Conservation (phyloP, 2,113 vertebrate species). For the Aepyceros melampus region DNA sequence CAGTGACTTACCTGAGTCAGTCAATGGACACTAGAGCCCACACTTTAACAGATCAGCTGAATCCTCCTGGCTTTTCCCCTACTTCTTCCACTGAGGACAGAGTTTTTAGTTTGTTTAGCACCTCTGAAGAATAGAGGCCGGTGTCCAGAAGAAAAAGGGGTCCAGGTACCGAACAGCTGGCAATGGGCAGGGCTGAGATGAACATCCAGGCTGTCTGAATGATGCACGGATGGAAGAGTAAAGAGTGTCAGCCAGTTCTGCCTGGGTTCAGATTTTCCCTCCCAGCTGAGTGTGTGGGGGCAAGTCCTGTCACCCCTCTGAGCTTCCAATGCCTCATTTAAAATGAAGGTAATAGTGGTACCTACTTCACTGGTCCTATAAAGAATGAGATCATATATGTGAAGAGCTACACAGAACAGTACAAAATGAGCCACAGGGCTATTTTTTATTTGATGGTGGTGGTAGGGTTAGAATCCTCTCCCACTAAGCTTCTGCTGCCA, state of each 20-base stretch:
- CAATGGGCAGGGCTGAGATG: not conserved
- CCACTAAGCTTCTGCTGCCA: not conserved
- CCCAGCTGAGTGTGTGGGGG: not conserved
- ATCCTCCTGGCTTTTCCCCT: not conserved
- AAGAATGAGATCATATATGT: not conserved
- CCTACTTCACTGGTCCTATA: not conserved
- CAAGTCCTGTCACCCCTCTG: not conserved
- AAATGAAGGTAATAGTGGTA: not conserved
- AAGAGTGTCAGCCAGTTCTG: not conserved
- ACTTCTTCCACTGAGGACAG: not conserved
- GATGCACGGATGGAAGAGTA: not conserved
- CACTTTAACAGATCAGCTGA: no score
- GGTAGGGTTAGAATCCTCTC: not conserved
- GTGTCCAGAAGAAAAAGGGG: not conserved
- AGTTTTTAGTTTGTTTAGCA: not conserved
- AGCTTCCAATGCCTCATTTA: not conserved
- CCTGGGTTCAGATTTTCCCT: not conserved
- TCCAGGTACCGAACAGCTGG: not conserved
- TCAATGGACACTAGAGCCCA: not conserved
- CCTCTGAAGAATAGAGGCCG: rapidly evolving
- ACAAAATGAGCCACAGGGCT: not conserved
- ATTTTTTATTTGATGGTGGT: not conserved
- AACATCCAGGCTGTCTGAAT: not conserved
- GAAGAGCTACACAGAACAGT: not conserved
- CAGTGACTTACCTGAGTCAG: not conserved